Base-by-base conservation (phyloP, 2,797 vertebrate species). In the Petrocephalus sullivani region DNA sequence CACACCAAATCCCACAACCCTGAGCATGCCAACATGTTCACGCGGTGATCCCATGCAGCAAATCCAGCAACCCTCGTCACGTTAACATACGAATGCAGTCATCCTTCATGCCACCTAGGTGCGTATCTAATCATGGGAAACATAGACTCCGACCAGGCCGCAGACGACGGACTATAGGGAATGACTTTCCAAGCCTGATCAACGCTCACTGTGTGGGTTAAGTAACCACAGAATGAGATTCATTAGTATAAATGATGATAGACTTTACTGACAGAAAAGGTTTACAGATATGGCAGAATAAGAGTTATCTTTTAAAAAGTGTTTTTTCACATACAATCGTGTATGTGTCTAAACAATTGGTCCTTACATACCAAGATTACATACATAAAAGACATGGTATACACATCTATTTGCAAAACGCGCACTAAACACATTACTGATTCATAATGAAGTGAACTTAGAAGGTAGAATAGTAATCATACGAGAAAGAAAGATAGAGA, bases 361-460 rank as follows among this genome's bases (percentile, higher is more conserved):
- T 61, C n/a, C 8, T 61, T 61, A 61, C 21, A 61, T 61, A 9
- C n/a, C 21, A 61, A 33, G 4, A 33, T 67, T 3, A 67, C 12
- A 67, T 14, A 16, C 28, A 67, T 1, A 67, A 67, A 67, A 67
- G 4, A 28, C 78, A 83, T 7, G 51, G 49, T 83, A 83, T 83
- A 53, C 19, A 51, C 5, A 83, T 49, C n/a, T 53, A 12, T 21
- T 23, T 51, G 41, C n/a, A 53, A 51, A 10, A 53, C 37, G 23
- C 49, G 23, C 19, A 21, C 8, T 83, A 83, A 49, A 21, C n/a
- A 19, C 41, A 83, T 83, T 83, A 75, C 9, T 91, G 88, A 92
- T 91, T 93, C 90, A 91, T 89, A 90, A 85, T 90, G 16, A 67
- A 89, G 88, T 94, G 93, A 94, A 92, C 94, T 92, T 92, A 91